A percentile compares a stretch with the other conserved stretches of the same genome.
These are phyloP conservation scores for Luperina nickerlii DNA, from an alignment of 2,888 invertebrate species.

Conservation along the genomic window DNA sequence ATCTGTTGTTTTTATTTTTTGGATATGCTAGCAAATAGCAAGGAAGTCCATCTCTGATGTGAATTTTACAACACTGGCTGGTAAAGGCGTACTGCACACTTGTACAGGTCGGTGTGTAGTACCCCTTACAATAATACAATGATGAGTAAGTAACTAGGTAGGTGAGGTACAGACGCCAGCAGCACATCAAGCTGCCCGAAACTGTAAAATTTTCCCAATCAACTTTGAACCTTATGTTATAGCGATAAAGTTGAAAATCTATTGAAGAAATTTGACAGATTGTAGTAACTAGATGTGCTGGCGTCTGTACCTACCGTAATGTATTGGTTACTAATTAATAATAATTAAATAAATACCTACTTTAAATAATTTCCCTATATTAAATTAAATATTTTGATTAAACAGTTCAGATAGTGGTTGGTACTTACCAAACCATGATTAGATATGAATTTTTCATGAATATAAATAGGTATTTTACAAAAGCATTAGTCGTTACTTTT, in stretches of 20 bases:
- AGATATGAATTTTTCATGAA: slow-evolving; percentile 40
- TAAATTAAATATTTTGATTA: slow-evolving; percentile 56
- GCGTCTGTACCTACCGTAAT: not conserved
- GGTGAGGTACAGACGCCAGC: too few species aligned
- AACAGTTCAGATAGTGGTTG: slow-evolving; percentile 42
- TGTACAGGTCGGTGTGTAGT: not conserved
- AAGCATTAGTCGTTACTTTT: not conserved
- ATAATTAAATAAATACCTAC: not conserved
- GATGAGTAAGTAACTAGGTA: not conserved
- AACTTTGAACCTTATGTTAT: too few species aligned
- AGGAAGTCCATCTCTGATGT: not conserved
- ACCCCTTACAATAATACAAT: not conserved
- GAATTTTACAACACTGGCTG: not conserved
- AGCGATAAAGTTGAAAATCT: too few species aligned
- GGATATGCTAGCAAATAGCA: not conserved
- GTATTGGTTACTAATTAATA: slow-evolving; percentile 4
- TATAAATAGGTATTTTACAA: slow-evolving; percentile 23
- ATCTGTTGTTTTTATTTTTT: not conserved
- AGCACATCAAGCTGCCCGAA: too few species aligned
- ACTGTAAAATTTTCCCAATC: too few species aligned
- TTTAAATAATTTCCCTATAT: slow-evolving; percentile 29
- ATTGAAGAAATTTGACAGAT: too few species aligned
- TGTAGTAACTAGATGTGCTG: too few species aligned
- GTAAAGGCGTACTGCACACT: not conserved
- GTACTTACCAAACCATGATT: slow-evolving; percentile 28